Base-by-base conservation (phyloP, 2,888 invertebrate species). In the Oscheius sp. region DNA sequence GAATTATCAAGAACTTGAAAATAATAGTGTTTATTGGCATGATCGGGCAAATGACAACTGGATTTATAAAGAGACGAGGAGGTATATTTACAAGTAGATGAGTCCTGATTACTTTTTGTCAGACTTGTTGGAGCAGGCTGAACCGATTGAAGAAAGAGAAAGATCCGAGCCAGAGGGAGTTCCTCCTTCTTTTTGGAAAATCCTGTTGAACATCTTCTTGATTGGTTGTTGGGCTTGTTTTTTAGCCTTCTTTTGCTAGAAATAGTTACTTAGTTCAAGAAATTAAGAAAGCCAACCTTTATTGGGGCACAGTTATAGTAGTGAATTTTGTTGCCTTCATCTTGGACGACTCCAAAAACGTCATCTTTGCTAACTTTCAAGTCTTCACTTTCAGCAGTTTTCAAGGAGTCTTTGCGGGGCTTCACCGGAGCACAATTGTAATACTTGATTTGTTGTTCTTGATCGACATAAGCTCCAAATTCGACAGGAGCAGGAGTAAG, bases 301-400 rank as follows among this genome's bases (percentile, higher is more conserved):
- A 69, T 33, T 23, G 70, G 70, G n/a, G 58, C 55, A 29, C 70
- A 70, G 61, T 70, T 70, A 58, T 61, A 66, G 17, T 66, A 70
- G 39, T 66, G 70, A 39, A 70, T 29, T 33, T 66, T 70, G 70
- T 58, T 70, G 1, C 15, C 25, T 8, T 67, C 52, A 42, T 70
- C 70, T 29, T 25, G 53, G 17, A 25, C 25, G 46, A 65, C 70
- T 27, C 70, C 70, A 27, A 70, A 70, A 23, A 64, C 52, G 58
- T 65, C 52, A 20, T 50, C 50, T 12, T 53, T 53, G 8, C 27
- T 27, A 5, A 53, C 20, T 33, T 65, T 53, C 20, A 65, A n/a
- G 25, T 53, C 55, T 15, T 45, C 42, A 1, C 27, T 33, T 23
- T 48, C 45, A 12, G 39, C 27, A 4, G 55, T 20, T 10, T 29